A percentile compares a stretch with the other conserved stretches of the same genome.
Evolutionary conservation across 2,797 vertebrate genomes (phyloP).

Genomic region (Tangara arthus): DNA sequence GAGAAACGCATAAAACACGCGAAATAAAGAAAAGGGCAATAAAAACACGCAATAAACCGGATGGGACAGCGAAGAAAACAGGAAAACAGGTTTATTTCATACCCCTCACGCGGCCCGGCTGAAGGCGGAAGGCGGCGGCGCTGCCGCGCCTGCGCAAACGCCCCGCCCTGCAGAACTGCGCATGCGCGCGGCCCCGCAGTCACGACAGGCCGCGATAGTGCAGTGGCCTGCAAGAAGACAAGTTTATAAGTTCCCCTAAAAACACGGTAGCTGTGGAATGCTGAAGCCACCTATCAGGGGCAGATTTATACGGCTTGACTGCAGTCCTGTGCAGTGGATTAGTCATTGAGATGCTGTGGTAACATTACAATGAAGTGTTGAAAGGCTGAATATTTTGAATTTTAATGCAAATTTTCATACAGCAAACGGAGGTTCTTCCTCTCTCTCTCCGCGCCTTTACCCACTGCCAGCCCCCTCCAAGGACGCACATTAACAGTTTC

Average conservation of each 20-base stretch:
- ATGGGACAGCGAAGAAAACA: not conserved
- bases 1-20: not conserved
- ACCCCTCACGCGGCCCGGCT: not conserved
- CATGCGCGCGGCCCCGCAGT: not conserved
- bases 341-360: not conserved
- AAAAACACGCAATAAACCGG: fast-evolving
- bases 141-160: not conserved
- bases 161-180: not conserved
- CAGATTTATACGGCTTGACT: not conserved
- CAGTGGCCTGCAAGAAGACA: fast-evolving
- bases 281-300: not conserved
- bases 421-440: not conserved
- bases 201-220: fast-evolving
- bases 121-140: not conserved
- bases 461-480: not conserved
- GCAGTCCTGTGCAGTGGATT: not conserved
- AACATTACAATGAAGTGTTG: not conserved
- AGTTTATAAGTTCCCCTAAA: fast-evolving
- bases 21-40: not conserved
- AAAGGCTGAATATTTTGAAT: not conserved
- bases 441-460: not conserved
- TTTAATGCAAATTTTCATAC: not conserved
- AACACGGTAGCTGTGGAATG: fast-evolving
- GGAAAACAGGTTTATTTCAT: not conserved
- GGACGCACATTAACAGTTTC: not conserved